Conservation (phyloP, 2,113 vertebrate genomes). For the Oxygymnocypris stewartii region DNA sequence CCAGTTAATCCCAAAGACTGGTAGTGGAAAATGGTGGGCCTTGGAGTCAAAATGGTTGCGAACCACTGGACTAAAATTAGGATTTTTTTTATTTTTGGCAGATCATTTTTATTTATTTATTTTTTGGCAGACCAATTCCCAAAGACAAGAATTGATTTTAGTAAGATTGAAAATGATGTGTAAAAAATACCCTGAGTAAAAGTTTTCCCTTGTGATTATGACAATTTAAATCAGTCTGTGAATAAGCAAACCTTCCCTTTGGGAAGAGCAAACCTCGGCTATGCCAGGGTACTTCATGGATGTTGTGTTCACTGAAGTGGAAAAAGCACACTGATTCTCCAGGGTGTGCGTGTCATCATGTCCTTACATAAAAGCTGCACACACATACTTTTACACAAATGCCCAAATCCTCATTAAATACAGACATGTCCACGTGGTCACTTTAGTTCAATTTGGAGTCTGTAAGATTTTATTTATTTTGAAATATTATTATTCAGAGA, state of each 20-base stretch:
- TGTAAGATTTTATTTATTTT: too few species aligned
- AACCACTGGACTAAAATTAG: background rate
- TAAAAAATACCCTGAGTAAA: background rate
- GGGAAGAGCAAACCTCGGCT: constrained; percentile 13
- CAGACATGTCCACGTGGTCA: background rate
- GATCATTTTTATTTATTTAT: too few species aligned
- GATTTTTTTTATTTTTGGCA: too few species aligned
- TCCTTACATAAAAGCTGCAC: background rate
- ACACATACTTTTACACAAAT: background rate
- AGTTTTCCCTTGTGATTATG: background rate
- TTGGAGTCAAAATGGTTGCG: too few species aligned
- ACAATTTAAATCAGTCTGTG: background rate
- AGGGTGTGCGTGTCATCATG: constrained; percentile 14
- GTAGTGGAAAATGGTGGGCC: too few species aligned
- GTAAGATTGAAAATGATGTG: background rate
- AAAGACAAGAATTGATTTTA: background rate
- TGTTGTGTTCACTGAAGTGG: constrained; percentile 3
- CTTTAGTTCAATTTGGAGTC: background rate
- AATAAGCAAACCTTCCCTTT: constrained; percentile 4
- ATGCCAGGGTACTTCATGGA: background rate
- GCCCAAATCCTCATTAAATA: background rate
- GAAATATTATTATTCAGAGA: background rate
- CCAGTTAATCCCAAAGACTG: too few species aligned
- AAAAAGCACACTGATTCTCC: background rate
- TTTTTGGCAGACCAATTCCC: background rate